Base-by-base conservation (phyloP, 2,797 vertebrate genomes). In the Cossypha polioptera region DNA sequence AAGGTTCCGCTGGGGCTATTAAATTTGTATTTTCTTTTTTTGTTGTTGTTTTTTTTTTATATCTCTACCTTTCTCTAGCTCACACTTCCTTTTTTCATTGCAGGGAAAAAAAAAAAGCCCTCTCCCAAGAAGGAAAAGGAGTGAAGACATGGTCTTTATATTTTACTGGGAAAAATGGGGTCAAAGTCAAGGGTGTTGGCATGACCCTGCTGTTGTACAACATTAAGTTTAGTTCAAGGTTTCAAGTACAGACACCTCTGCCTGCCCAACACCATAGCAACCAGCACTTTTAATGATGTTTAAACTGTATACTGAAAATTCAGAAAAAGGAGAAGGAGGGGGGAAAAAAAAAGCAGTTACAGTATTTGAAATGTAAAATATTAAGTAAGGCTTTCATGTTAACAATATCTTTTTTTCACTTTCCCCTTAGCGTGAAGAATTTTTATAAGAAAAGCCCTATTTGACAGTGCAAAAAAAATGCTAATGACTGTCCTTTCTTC, bases 371-470 rank as follows among this genome's bases (percentile, higher is more conserved):
- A 95, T 88, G 90, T 94, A 78, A 96, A 88, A 86, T 86, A 93
- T 95, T 97, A 95, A 88, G 90, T 85, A 76, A 88, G 88, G 69
- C 90, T 96, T 96, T 97, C 76, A 95, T 94, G 86, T 86, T 95
- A 95, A 95, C 95, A 94, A 79, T 95, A 86, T 86, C 67, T 62
- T 95, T 94, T 89, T 55, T 93, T 93, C 19, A 25, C 67, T 93
- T 91, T 92, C 76, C 82, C 76, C 55, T 79, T 93, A 92, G 88
- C 83, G 8, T 84, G 67, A 93, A 88, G 90, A 92, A 79, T 88
- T 94, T 92, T 95, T 96, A 36, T 83, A 82, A 92, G 88, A 83
- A 85, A 94, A 61, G 29, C 71, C 50, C 67, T 79, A 61, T 93
- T 85, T 95, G 90, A 86, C 80, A 79, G 77, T 88, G 86, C 45